Conservation (phyloP, 1,140 invertebrate genomes). For the Eufriesea mexicana region DNA sequence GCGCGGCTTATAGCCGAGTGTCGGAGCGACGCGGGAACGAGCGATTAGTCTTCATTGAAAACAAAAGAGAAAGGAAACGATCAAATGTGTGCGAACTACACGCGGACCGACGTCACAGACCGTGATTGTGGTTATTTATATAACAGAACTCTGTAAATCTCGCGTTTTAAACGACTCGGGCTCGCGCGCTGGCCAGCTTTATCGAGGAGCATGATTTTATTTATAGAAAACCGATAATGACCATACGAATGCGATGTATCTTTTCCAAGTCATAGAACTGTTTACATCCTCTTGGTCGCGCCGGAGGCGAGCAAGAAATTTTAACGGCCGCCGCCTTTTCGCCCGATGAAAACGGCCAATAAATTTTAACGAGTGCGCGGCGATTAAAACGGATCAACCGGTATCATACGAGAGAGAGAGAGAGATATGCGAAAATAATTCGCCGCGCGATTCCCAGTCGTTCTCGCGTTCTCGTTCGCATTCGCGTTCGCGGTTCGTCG, state of each 20-base stretch:
- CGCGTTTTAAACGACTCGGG: conserved; percentile 55
- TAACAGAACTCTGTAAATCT: conserved; percentile 64
- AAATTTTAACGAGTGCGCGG: conserved; percentile 2
- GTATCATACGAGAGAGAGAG: background rate
- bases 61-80: conserved; percentile 68
- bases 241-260: conserved; percentile 48
- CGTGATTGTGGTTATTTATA: conserved; percentile 69
- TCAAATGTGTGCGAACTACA: conserved; percentile 59
- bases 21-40: conserved; percentile 52
- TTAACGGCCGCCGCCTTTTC: background rate
- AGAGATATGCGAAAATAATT: too few species aligned
- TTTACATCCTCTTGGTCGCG: background rate
- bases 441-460: too few species aligned
- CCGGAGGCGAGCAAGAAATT: conserved; percentile 2
- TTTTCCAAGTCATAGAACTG: conserved; percentile 39
- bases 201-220: conserved; percentile 60
- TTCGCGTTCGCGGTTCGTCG: too few species aligned
- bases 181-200: conserved; percentile 50
- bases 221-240: conserved; percentile 66
- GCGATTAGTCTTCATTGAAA: conserved; percentile 66
- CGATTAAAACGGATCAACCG: background rate
- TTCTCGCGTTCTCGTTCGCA: too few species aligned
- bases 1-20: conserved; percentile 44
- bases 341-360: background rate
- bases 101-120: conserved; percentile 54